A percentile compares a stretch with the other conserved stretches of the same genome.
Evolutionary conservation across 2,888 invertebrate species (phyloP).

Genomic region (Diabrotica balteata): DNA sequence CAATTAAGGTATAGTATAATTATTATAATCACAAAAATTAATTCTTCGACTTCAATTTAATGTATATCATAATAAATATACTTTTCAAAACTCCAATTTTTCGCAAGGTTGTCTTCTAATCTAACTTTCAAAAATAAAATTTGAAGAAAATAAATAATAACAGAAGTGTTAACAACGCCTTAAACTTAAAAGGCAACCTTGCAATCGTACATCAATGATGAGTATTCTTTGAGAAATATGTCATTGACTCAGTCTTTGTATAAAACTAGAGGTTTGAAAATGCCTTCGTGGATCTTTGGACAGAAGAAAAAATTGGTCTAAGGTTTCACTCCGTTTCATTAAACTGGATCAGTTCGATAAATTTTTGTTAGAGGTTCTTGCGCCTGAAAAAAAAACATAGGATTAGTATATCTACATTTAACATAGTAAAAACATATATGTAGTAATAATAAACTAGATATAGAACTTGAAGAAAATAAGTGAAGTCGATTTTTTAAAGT

Average conservation of each 20-base stretch:
- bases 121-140: constrained; percentile 27
- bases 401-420: not conserved
- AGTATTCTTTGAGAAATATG: constrained; percentile 27
- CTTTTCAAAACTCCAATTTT: constrained; percentile 26
- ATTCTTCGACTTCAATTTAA: constrained; percentile 3
- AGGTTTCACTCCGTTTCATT: constrained; percentile 42
- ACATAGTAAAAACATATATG: no score
- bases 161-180: constrained; percentile 16
- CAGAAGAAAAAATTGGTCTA: constrained; percentile 25
- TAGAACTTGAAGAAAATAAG: no score
- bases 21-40: constrained; percentile 20
- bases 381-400: constrained; percentile 68
- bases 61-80: constrained; percentile 26
- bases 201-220: constrained; percentile 26
- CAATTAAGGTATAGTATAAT: constrained; percentile 22
- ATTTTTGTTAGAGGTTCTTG: constrained; percentile 83
- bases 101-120: constrained; percentile 12
- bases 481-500: no score
- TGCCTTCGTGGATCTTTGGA: constrained; percentile 27
- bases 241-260: constrained; percentile 31
- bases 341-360: constrained; percentile 83
- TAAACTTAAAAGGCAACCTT: constrained; percentile 20
- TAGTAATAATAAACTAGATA: no score
- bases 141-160: constrained; percentile 24
- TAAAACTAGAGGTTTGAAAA: constrained; percentile 34